phyloP scores from a whole-genome alignment of 2,797 vertebrate species.

The Rhynchonycteris naso region DNA sequence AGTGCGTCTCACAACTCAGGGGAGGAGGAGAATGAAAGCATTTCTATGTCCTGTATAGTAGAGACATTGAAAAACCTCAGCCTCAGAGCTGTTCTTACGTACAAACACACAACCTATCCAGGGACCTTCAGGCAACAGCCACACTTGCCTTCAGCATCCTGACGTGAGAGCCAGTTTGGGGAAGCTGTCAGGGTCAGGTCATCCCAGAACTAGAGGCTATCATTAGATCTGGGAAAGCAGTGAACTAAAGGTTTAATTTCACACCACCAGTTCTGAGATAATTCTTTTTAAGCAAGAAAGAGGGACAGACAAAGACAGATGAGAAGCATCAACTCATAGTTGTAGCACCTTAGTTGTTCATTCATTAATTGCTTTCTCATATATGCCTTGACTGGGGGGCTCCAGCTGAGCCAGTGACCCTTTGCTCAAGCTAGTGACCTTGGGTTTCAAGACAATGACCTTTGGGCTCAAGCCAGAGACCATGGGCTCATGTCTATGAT shows the following conservation, averaged over 20 bases:
- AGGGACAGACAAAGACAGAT: no score
- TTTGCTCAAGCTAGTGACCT: no score
- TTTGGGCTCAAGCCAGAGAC: no score
- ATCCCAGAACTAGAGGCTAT: background rate
- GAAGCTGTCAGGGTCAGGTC: background rate
- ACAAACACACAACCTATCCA: background rate
- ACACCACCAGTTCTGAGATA: background rate
- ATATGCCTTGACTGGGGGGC: no score
- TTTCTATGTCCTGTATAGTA: background rate
- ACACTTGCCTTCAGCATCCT: background rate
- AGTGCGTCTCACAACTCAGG: background rate
- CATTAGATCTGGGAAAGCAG: background rate
- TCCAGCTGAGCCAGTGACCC: no score
- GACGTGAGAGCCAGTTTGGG: background rate
- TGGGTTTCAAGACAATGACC: no score
- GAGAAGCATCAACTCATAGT: no score
- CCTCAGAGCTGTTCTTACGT: background rate
- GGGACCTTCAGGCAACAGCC: background rate
- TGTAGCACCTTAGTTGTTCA: no score
- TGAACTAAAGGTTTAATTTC: background rate
- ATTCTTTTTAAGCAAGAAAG: background rate
- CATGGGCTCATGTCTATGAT: no score
- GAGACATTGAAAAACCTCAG: background rate
- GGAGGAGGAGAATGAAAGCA: background rate
- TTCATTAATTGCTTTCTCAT: no score